Evolutionary conservation across 1,140 invertebrate genomes (phyloP).

Genomic region (Atta texana): DNA sequence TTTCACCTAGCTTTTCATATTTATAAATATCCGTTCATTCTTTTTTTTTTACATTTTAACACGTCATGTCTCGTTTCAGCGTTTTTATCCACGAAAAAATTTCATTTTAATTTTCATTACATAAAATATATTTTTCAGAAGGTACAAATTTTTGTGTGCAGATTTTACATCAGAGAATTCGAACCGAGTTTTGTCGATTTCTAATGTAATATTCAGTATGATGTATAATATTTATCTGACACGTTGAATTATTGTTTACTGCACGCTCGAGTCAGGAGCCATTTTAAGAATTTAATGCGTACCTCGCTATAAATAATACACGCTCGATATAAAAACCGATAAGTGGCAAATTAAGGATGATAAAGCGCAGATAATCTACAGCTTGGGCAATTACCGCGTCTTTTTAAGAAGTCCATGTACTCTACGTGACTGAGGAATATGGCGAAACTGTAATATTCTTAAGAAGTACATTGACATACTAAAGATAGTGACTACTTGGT

Average conservation of each 20-base stretch:
- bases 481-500: background rate
- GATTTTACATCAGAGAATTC: constrained; percentile 2
- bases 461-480: constrained; percentile 28
- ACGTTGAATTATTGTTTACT: constrained; percentile 20
- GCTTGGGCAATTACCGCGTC: background rate
- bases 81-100: background rate
- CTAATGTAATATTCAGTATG: background rate
- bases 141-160: background rate
- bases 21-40: constrained; percentile 3
- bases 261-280: background rate
- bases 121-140: background rate
- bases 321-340: constrained; percentile 32
- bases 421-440: background rate
- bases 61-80: background rate
- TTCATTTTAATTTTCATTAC: background rate
- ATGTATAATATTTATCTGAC: background rate
- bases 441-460: background rate
- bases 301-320: constrained; percentile 1
- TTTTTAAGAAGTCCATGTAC: background rate
- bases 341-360: constrained; percentile 44
- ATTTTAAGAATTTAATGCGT: constrained; percentile 42
- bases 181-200: background rate
- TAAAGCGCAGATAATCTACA: background rate
- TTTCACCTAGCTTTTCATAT: constrained; percentile 50
- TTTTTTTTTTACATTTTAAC: background rate